Evolutionary conservation across 2,888 invertebrate genomes (phyloP), one percentile per base, ranked within the genome.

Genomic region (Ectemnius cavifrons): DNA sequence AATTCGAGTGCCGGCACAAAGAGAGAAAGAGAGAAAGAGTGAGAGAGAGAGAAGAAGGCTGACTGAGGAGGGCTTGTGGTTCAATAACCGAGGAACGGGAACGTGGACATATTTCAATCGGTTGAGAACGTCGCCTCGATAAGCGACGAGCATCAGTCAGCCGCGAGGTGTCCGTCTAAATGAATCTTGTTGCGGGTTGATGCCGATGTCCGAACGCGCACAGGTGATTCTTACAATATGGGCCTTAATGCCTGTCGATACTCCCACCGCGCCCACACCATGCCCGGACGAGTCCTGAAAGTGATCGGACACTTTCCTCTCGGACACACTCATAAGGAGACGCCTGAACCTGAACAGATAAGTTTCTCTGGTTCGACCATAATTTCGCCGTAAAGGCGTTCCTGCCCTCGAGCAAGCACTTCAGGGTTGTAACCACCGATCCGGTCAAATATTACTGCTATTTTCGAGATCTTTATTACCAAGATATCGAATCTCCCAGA

Each of bases 111-210:
- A 85, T 85, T 85, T 85, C 85, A 81, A 85, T 80, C 79, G 73
- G 73, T 81, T 83, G 73, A 71, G 71, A 67, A 75, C 75, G 79
- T 81, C 82, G 70, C 61, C 56, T 74, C 79, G 85, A 86, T 86
- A 86, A 85, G 82, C 82, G 85, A 81, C 74, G 77, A 60, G 75
- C 85, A 86, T 86, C 84, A 78, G 77, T 86, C 85, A 86, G 83
- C 28, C 61, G 59, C 65, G 72, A 82, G 82, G 82, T 82, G 82
- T 83, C 72, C 71, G 61, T 63, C 67, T 20, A 79, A 81, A 82
- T 77, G 81, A 78, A 80, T 65, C 75, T 71, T 58, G 60, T 20
- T 45, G 58, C 49, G 57, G 47, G 14, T 58, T 56, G 8, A 37
- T 11, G 37, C 67, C 16, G 69, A 64, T 20, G 63, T 20, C 18